Base-by-base conservation (phyloP, 2,888 invertebrate species). In the Chelonus formosanus region DNA sequence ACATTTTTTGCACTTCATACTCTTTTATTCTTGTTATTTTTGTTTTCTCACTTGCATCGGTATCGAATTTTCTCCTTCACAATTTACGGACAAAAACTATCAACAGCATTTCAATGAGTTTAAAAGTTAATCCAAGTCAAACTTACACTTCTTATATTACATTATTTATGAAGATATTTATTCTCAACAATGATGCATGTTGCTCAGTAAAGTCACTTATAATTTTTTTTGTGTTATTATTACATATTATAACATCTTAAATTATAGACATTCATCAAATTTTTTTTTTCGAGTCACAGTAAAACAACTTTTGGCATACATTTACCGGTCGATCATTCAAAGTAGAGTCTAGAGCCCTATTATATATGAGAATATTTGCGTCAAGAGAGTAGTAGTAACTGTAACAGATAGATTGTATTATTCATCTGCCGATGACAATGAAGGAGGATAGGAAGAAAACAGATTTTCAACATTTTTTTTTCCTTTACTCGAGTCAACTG, bases 341-440 rank as follows among this genome's bases (percentile, higher is more conserved):
- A 59, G 55, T 61, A 54, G 61, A 53, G 67, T 47, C 64, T 20
- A 45, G 64, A 67, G 63, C 36, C 53, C 57, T 61, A 59, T 69
- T 67, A 54, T 60, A 62, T n/a, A 47, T 53, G 44, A 44, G 34
- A 54, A 54, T 64, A 64, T 64, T 64, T 52, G 43, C 64, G 52
- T 57, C 58, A 36, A 43, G 40, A 58, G 40, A 57, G 57, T 64
- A 32, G 57, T 64, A 32, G 35, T 35, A 50, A 43, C 48, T 52
- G 52, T 58, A 32, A 58, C 58, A 58, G 44, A 63, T 63, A 57
- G 10, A 53, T 62, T 62, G 54, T 52, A 52, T 62, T 62, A 62
- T 53, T 62, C 62, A 57, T 50, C 64, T 58, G 58, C 58, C 58
- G 58, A 35, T 52, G 58, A 32, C 40, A 47, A 40, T 40, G 20